These are phyloP conservation scores for Microvelia longipes DNA, from an alignment of 1,140 invertebrate genomes.

Conservation along the genomic window DNA sequence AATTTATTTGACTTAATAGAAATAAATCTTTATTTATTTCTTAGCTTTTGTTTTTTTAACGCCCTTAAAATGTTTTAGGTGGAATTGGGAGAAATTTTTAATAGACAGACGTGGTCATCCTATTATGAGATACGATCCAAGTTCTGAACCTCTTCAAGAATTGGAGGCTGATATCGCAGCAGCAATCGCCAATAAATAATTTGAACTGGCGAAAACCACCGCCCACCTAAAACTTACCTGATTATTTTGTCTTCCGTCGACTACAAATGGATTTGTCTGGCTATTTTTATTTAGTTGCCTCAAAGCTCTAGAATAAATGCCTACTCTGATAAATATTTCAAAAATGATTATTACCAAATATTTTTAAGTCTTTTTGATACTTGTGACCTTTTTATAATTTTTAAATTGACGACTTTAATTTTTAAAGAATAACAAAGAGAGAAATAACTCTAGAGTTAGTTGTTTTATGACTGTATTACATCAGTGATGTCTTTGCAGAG, in stretches of 20 bases:
- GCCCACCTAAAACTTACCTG: background rate
- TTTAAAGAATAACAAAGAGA: too few species aligned
- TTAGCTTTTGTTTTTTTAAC: too few species aligned
- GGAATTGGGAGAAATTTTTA: slow-evolving; percentile 47
- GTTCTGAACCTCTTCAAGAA: slow-evolving; percentile 18
- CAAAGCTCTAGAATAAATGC: background rate
- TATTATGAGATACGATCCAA: slow-evolving; percentile 33
- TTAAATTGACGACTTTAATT: too few species aligned
- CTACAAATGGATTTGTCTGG: background rate
- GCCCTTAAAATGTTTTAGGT: slow-evolving; percentile 28
- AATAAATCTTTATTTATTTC: background rate
- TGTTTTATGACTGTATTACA: too few species aligned
- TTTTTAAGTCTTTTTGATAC: too few species aligned
- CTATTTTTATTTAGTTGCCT: background rate
- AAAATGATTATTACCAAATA: too few species aligned
- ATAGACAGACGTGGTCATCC: slow-evolving; percentile 34
- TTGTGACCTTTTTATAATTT: too few species aligned
- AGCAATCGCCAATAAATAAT: background rate
- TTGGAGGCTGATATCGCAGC: slow-evolving; percentile 24
- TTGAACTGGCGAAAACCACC: background rate
- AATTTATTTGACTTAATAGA: too few species aligned
- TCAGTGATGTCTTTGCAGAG: too few species aligned
- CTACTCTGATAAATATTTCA: background rate
- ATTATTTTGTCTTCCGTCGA: background rate
- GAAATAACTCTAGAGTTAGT: too few species aligned